Percentiles rank a stretch among this genome's conserved stretches.
phyloP scores from a whole-genome alignment of 2,888 invertebrate genomes.

The Hyppa rectilinea region DNA sequence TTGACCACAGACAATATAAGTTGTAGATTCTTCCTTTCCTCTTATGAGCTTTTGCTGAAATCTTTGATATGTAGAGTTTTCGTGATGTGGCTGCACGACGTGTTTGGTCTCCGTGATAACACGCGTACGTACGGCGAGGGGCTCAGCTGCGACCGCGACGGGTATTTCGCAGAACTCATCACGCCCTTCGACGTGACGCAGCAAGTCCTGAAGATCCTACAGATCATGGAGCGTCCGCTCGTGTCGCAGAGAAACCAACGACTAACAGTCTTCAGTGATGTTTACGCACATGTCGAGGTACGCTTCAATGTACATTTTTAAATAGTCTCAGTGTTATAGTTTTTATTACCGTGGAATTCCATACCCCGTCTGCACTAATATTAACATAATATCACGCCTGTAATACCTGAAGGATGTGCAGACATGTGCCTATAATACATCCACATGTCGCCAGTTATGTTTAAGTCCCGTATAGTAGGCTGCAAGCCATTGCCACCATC shows the following conservation, averaged over 20 bases:
- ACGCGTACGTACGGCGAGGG: conserved; percentile 77
- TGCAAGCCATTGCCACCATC: too few relatives aligned
- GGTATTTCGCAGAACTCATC: conserved; percentile 83
- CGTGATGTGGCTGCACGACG: conserved; percentile 86
- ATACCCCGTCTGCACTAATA: not conserved
- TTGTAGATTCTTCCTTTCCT: not conserved
- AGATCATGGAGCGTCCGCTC: conserved; percentile 83
- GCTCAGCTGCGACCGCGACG: conserved; percentile 82
- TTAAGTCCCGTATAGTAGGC: too few relatives aligned
- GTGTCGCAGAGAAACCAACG: conserved; percentile 81
- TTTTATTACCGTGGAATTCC: not conserved
- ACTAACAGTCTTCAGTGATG: conserved; percentile 81
- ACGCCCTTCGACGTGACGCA: conserved; percentile 84
- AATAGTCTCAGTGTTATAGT: not conserved
- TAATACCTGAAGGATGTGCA: too few relatives aligned
- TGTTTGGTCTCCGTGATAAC: conserved; percentile 81
- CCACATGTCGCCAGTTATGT: too few relatives aligned
- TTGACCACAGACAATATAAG: not conserved
- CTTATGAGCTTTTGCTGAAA: not conserved
- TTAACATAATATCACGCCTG: too few relatives aligned
- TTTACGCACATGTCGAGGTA: conserved; percentile 87
- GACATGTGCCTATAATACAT: too few relatives aligned
- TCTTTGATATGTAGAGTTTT: conserved; percentile 74
- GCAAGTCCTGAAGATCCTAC: conserved; percentile 82
- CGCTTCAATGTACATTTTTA: not conserved